These are phyloP conservation scores for Diplodus sargus DNA, from an alignment of 2,797 vertebrate species.

Conservation along the genomic window DNA sequence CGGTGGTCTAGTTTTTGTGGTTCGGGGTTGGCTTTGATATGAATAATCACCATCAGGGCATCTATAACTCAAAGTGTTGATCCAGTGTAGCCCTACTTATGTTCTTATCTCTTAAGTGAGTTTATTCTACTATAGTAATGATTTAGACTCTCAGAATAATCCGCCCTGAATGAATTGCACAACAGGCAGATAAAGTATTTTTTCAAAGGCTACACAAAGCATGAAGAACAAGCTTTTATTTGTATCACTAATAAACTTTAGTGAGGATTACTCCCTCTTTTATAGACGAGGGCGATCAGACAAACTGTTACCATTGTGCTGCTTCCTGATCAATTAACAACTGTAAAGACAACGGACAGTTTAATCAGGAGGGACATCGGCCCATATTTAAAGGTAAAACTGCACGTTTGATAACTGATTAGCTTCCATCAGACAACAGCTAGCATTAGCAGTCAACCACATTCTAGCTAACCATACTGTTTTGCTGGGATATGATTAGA, in stretches of 20 bases:
- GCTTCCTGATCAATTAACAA: no score
- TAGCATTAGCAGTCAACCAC: no score
- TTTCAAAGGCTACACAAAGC: constrained; percentile 1
- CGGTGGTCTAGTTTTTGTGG: constrained; percentile 2
- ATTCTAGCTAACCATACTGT: no score
- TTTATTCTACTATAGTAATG: constrained; percentile 35
- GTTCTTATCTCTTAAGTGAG: constrained; percentile 43
- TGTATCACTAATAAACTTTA: constrained; percentile 38
- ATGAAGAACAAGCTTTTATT: constrained; percentile 28
- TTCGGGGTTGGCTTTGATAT: constrained; percentile 30
- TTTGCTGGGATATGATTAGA: no score
- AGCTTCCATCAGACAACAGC: no score
- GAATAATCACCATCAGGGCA: constrained; percentile 17
- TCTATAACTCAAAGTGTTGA: constrained; percentile 35
- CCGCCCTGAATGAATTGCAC: constrained; percentile 31
- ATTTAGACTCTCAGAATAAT: constrained; percentile 33
- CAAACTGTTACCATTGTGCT: no score
- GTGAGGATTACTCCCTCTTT: constrained; percentile 12
- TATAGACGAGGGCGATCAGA: no score
- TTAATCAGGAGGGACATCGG: no score
- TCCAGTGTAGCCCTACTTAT: not conserved
- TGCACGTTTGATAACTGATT: no score
- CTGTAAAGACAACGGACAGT: no score
- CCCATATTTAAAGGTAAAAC: no score
- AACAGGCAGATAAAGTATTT: constrained; percentile 28